These are phyloP conservation scores for Opisthograptis luteolata DNA, from an alignment of 2,888 invertebrate species.

Conservation along the genomic window DNA sequence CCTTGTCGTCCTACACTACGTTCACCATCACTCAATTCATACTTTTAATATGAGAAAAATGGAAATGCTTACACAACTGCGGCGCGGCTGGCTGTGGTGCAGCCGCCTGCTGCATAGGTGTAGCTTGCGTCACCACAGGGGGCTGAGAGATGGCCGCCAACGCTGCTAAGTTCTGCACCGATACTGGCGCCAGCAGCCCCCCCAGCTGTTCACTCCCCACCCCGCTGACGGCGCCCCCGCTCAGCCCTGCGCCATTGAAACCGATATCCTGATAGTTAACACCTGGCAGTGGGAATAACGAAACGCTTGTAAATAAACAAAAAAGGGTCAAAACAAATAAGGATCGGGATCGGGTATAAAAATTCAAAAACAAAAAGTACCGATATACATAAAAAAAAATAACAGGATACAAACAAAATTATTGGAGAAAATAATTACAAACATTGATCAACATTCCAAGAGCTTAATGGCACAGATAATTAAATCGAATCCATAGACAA, in stretches of 20 bases:
- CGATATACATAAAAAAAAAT: background rate
- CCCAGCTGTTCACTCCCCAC: conserved; percentile 90
- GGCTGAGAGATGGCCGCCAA: conserved; percentile 91
- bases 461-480: too few species aligned
- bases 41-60: background rate
- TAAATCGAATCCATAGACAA: too few species aligned
- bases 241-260: conserved; percentile 81
- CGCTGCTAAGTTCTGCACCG: conserved; percentile 96
- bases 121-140: conserved; percentile 80
- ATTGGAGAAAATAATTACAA: too few species aligned
- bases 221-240: conserved; percentile 63
- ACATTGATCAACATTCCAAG: too few species aligned
- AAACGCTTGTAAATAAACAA: conserved; percentile 26
- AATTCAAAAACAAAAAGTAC: conserved; percentile 1
- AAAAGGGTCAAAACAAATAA: conserved; percentile 17
- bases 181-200: conserved; percentile 92
- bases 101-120: conserved; percentile 64
- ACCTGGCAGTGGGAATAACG: conserved; percentile 51
- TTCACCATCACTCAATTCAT: background rate
- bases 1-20: too few species aligned
- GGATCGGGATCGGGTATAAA: conserved; percentile 16
- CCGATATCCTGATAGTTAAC: conserved; percentile 82
- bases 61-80: conserved; percentile 70
- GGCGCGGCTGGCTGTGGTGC: conserved; percentile 70
- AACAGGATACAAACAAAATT: background rate